Base-by-base conservation (phyloP, 1,140 invertebrate genomes). In the Prorops nasuta region DNA sequence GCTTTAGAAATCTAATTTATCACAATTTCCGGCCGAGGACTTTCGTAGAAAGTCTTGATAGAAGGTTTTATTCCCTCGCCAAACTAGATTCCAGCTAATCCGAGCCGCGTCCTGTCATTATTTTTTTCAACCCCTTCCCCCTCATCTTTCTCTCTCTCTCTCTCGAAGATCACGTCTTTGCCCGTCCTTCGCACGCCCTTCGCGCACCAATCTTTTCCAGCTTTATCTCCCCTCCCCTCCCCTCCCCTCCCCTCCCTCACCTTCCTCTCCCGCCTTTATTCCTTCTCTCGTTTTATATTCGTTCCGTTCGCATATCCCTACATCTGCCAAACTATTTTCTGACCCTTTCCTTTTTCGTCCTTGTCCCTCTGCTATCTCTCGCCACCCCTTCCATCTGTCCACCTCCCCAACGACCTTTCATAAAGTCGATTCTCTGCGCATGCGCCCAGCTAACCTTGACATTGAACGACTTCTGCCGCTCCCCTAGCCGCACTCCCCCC, bases 401-500 rank as follows among this genome's bases (percentile, higher is more conserved):
- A n/a, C n/a, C n/a, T n/a, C n/a, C n/a, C n/a, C n/a, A n/a, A n/a
- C 48, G 54, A 43, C 39, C 44, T 47, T 38, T 22, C 35, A 14
- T 44, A 42, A 57, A 48, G 48, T 58, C 63, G 53, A 56, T 60
- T 59, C 49, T 55, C 36, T 56, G 67, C 67, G 67, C 64, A 46
- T 69, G 69, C 69, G 67, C 62, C 28, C 50, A 59, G 53, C 34
- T 62, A 67, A 71, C 69, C 69, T 71, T 71, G 69, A 71, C 69
- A 71, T 70, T 67, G 66, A 67, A 64, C 63, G 56, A 41, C 44
- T 39, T 49, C 37, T 44, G 43, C 17, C 14, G 32, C 48, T 14
- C 9, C 2, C 37, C 19, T 38, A n/a, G 35, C 51, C 24, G 24
- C 37, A 34, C 6, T 35, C 16, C 3, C 45, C 35, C 44, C 51